Evolutionary conservation across 2,888 invertebrate species (phyloP), one percentile per base, ranked within the genome.

Genomic region (Gibbula magus): DNA sequence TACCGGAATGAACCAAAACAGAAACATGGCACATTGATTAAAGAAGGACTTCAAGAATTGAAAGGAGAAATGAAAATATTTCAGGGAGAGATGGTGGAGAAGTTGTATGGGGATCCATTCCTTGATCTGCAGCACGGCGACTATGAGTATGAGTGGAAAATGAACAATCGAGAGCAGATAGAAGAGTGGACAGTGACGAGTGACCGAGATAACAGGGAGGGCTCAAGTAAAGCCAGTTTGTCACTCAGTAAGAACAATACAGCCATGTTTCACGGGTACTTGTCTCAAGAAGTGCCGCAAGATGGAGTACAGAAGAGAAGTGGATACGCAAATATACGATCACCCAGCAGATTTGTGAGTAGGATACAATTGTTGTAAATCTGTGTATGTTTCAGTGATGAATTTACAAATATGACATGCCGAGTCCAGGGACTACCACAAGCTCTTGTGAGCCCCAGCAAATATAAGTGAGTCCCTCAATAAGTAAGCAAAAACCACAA

Each of bases 181-280:
- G 94, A 96, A 0, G 93, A 95, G 61, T 93, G 92, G 92, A 70
- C 95, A 20, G 94, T 95, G 0, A 96, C 96, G 0, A 93, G 95
- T 78, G 98, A 98, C 91, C 95, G 95, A 81, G 97, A 98, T 92
- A 96, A 96, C 89, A 95, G 95, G 80, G 95, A 96, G 91, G 98
- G 98, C 0, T 88, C 94, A 89, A 97, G 97, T 91, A 93, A 88
- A 51, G 96, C 96, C 80, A 93, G 93, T 8, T 93, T 98, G 20
- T 94, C 95, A 22, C 93, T 96, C 85, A 96, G 96, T 86, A 93
- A 94, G 52, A 93, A 95, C 1, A 96, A 91, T 29, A 92, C 89
- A 35, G 93, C 87, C 3, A 45, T 93, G 7, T 94, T 94, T 83
- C 87, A 88, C 79, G 94, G 94, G 2, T 79, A 86, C 51, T 81